Evolutionary conservation across 1,140 invertebrate species (phyloP).

Genomic region (Procambarus clarkii): DNA sequence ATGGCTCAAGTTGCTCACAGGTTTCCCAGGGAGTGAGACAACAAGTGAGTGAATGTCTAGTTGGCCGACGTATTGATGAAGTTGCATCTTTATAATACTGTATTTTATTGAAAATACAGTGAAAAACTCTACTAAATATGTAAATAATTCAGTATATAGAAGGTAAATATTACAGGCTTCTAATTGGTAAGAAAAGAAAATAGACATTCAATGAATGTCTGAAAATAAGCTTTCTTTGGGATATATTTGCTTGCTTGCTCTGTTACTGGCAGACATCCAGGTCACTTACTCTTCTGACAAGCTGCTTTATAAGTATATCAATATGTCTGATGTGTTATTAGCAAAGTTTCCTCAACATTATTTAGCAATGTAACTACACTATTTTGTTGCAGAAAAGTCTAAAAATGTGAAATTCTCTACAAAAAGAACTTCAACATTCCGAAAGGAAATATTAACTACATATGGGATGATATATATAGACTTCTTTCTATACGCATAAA

Average conservation of each 20-base stretch:
- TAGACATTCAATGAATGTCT: conserved; percentile 11
- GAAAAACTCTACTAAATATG: background rate
- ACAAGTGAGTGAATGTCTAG: conserved; percentile 27
- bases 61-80: background rate
- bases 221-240: conserved; percentile 21
- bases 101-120: background rate
- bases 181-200: background rate
- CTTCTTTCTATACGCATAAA: background rate
- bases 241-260: conserved; percentile 31
- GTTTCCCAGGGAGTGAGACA: conserved; percentile 33
- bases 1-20: conserved; percentile 41
- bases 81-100: background rate
- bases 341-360: background rate
- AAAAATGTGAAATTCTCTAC: background rate
- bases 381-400: background rate
- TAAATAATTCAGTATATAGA: background rate
- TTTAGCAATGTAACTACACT: background rate
- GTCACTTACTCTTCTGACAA: conserved; percentile 14
- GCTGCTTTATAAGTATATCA: conserved; percentile 21
- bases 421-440: background rate
- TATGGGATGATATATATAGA: background rate
- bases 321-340: conserved; percentile 3
- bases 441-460: background rate
- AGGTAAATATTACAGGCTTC: background rate
- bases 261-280: background rate